A percentile compares a stretch with the other conserved stretches of the same genome.
Conservation (phyloP, 2,888 invertebrate species). For the Mesoligia furuncula region DNA sequence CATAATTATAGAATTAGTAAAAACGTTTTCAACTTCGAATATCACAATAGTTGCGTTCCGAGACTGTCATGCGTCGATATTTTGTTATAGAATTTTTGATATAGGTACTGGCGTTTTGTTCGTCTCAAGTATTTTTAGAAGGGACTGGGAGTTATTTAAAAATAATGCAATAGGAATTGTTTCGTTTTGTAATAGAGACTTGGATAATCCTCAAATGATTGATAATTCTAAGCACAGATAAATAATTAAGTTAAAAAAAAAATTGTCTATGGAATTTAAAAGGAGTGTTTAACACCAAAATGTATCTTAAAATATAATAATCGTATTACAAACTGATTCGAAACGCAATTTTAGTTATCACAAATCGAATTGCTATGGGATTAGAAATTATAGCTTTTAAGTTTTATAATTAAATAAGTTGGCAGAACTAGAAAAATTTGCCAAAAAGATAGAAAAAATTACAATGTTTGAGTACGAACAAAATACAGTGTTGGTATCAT, state of each 20-base stretch:
- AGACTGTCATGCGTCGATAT: constrained; percentile 49
- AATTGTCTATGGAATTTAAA: constrained; percentile 22
- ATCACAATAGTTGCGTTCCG: constrained; percentile 31
- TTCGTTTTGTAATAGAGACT: constrained; percentile 18
- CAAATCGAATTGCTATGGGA: constrained; percentile 43
- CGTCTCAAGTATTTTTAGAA: constrained; percentile 41
- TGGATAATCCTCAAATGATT: constrained; percentile 30
- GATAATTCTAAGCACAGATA: constrained; percentile 42
- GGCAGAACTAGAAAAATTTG: constrained; percentile 15
- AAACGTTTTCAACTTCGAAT: constrained; percentile 62
- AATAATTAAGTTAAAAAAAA: constrained; percentile 6
- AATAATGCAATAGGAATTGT: constrained; percentile 28
- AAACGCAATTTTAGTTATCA: constrained; percentile 57
- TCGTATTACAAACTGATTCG: constrained; percentile 17
- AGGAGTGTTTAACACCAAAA: constrained; percentile 37
- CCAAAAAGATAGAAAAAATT: constrained; percentile 13
- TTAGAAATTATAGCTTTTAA: constrained; percentile 49
- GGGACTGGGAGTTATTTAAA: constrained; percentile 6
- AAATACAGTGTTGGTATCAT: constrained; percentile 38
- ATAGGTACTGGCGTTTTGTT: constrained; percentile 58
- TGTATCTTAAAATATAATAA: constrained; percentile 9
- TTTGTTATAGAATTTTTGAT: constrained; percentile 52
- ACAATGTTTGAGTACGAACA: constrained; percentile 51
- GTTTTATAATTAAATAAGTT: constrained; percentile 33
- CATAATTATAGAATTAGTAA: constrained; percentile 26